These are phyloP conservation scores for Stenodema calcarata DNA, from an alignment of 2,888 invertebrate genomes.

Conservation along the genomic window DNA sequence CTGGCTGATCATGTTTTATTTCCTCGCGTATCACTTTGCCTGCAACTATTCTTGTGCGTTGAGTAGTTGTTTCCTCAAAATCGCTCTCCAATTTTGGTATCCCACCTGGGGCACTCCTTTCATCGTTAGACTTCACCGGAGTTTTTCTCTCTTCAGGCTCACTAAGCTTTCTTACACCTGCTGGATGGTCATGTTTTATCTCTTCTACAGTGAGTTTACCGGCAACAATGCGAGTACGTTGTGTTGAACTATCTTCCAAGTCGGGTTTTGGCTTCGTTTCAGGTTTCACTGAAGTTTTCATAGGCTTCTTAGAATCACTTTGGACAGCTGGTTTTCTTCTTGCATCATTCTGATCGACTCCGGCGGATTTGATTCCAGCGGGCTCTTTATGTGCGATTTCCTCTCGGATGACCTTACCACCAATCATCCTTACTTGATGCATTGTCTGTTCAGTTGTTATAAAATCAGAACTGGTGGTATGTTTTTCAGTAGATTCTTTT, in stretches of 20 bases:
- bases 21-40: background rate
- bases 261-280: background rate
- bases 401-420: constrained; percentile 7
- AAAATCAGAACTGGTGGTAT: background rate
- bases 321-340: background rate
- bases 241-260: background rate
- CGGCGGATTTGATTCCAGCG: background rate
- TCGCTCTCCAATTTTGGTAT: background rate
- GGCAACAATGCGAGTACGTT: constrained; percentile 3
- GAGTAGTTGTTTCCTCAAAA: background rate
- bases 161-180: background rate
- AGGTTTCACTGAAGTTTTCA: background rate
- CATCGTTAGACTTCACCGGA: background rate
- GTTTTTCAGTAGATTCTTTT: background rate
- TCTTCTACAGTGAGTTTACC: constrained; percentile 37
- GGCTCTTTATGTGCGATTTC: background rate
- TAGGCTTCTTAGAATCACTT: background rate
- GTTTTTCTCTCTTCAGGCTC: background rate
- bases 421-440: background rate
- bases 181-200: constrained; percentile 25
- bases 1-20: background rate
- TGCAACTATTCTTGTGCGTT: background rate
- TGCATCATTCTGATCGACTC: background rate
- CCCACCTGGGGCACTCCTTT: background rate
- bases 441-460: background rate